These are phyloP conservation scores for Phodopus roborovskii DNA, from an alignment of 2,113 vertebrate species.

Conservation along the genomic window DNA sequence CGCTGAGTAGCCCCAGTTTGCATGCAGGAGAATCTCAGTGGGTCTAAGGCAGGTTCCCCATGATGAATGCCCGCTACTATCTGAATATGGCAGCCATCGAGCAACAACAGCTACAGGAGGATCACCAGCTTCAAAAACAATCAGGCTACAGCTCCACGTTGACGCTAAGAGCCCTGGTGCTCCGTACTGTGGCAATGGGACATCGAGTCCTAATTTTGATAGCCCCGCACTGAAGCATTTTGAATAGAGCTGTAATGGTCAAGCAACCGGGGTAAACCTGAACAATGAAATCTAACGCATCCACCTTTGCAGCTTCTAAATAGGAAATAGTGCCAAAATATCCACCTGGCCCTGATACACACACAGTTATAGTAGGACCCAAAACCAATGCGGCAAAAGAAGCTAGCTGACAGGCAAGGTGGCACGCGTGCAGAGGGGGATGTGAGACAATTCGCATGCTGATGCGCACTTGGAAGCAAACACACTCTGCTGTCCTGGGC, in stretches of 20 bases:
- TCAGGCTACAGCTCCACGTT: background rate
- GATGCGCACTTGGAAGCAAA: background rate
- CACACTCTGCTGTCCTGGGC: background rate
- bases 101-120: background rate
- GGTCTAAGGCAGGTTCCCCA: background rate
- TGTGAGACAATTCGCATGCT: accelerated
- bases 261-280: background rate
- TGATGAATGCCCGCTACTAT: background rate
- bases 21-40: background rate
- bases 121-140: background rate
- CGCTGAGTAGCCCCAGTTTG: background rate
- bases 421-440: background rate
- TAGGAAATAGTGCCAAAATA: constrained; percentile 1
- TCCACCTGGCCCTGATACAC: background rate
- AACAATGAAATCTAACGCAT: background rate
- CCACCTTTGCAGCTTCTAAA: background rate
- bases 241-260: background rate
- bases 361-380: background rate
- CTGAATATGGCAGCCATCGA: background rate
- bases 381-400: background rate
- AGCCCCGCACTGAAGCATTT: background rate
- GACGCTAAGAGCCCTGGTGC: background rate
- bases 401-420: background rate
- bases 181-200: background rate
- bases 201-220: background rate